Evolutionary conservation across 2,888 invertebrate species (phyloP), one percentile per base, ranked within the genome.

Genomic region (Morpho helenor): DNA sequence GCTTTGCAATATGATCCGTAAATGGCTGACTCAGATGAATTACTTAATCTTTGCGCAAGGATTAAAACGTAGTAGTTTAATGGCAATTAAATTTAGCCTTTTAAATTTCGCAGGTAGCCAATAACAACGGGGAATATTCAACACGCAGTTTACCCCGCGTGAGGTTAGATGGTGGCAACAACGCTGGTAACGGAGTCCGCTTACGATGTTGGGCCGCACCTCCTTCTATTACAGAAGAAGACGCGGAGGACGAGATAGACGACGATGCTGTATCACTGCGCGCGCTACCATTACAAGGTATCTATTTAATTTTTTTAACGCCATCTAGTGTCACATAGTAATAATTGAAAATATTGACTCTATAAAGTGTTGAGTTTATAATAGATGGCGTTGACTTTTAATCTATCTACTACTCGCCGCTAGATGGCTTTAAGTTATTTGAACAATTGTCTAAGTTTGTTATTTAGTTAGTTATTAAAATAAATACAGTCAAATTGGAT

Each of bases 211-310:
- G 93, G 81, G 92, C 92, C 40, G 93, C 93, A 7, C 94, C 94
- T 5, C 94, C 94, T 0, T 93, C 94, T 31, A 92, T 94, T 63
- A 92, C 94, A 52, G 94, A 94, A 72, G 94, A 94, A 78, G 94
- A 93, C 68, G 91, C 92, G 42, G 93, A 92, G 61, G 92, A 92
- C 59, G 91, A 92, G 61, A 67, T 92, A 59, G 93, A 93, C 59
- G 93, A 92, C 70, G 92, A 92, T 71, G 93, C 94, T 0, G 91
- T 93, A n/a, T 94, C 94, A 9, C 82, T 94, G 59, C 88, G 94
- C 67, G 94, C 94, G 62, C 87, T 93, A 70, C 92, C 92, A 75
- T 90, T 66, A 49, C 86, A 87, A 92, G 94, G 94, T 94, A 72
- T 31, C 16, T 7, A 23, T 7, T 59, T 22, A 3, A 41, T 44